Evolutionary conservation across 2,888 invertebrate species (phyloP), one percentile per base, ranked within the genome.

Genomic region (Cephalotes varians): DNA sequence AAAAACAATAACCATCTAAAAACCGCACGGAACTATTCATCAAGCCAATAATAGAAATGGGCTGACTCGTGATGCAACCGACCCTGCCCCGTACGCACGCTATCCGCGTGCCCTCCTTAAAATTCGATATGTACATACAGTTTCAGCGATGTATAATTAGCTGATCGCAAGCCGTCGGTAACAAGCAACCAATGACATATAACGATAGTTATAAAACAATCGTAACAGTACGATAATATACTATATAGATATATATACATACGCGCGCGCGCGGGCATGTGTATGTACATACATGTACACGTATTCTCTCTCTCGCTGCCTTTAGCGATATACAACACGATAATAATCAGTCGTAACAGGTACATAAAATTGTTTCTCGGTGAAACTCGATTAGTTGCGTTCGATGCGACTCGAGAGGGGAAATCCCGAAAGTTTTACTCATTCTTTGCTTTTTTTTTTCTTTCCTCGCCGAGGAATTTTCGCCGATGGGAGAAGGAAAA

Each of bases 121-220:
- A 62, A 88, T 76, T 84, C 88, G 88, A 88, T 88, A 88, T 88
- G 88, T 88, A 88, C 88, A 88, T 80, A 82, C 81, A 56, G 47
- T 81, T 84, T 12, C 31, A 84, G 58, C 84, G 81, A 83, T 84
- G 62, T 82, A 56, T 81, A 76, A 47, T 31, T 44, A 49, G 64
- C 65, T 79, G 81, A 88, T 87, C 86, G 74, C 83, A 85, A 87
- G 81, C 81, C 72, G 88, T 77, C 84, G 49, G 18, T 88, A 85
- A 86, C 86, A 88, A 88, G 88, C 87, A 81, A 79, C 84, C 85
- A 84, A 89, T 89, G 85, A 89, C 85, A 87, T 87, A 86, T 87
- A 87, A 87, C 87, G 89, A 87, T 86, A 88, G 82, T 87, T 88
- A 88, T 83, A 87, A 87, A 88, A 88, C 58, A 87, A 87, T 76